Evolutionary conservation across 2,888 invertebrate species (phyloP), one percentile per base, ranked within the genome.

Genomic region (Cephus sareptanus): DNA sequence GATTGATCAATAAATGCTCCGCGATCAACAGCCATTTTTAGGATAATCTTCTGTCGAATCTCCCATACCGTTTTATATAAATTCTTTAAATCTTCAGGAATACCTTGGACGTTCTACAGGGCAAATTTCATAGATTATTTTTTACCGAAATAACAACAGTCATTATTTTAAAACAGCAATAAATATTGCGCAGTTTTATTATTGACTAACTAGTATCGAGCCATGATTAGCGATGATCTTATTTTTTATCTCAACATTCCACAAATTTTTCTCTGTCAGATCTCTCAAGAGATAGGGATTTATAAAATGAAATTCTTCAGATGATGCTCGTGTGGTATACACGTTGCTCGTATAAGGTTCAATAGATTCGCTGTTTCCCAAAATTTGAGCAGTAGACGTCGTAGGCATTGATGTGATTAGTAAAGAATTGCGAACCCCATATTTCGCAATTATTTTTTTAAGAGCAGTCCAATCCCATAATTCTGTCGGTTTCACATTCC

Each of bases 351-450:
- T 94, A 90, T 94, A 94, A 2, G 94, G 93, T 87, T 94, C 94
- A 82, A 95, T 93, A n/a, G 94, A 93, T 86, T 94, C 94, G 85
- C 94, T 94, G 89, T 94, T 95, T 34, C 94, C 94, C 11, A 95
- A 91, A 83, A 94, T 95, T 88, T 95, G 94, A 30, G 94, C 94
- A 4, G 94, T 95, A 15, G 94, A 94, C 6, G 94, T 94, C 33
- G 94, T 95, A 3, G 94, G 94, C 94, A 95, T 94, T n/a, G 94
- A 94, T 1, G 94, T 94, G 81, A 94, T 76, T 33, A 95, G 90
- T 56, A 95, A 90, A 82, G 94, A 94, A 90, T 94, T 94, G 74
- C 94, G 90, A 0, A 94, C 87, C 69, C 94, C 94, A 88, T 93
- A 90, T 91, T 93, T 91, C 23, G 93, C 92, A 84, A 94, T 94